These are phyloP conservation scores for Mystacornis crossleyi DNA, from an alignment of 2,113 vertebrate genomes.

Conservation along the genomic window DNA sequence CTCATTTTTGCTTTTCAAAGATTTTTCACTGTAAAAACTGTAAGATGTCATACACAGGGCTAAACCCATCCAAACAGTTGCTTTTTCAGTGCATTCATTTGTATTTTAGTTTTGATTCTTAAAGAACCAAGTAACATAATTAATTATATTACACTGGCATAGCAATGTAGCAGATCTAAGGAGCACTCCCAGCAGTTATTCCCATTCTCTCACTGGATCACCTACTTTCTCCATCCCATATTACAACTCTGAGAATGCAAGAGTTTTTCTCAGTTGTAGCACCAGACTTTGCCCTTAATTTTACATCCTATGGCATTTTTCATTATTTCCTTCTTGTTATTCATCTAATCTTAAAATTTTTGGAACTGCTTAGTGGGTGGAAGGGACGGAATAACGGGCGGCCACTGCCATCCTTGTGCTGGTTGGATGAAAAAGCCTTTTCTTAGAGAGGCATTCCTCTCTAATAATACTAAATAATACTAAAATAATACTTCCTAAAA, in stretches of 20 bases:
- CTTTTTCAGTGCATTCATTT: background rate
- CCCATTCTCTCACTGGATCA: background rate
- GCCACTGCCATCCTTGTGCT: background rate
- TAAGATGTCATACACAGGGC: background rate
- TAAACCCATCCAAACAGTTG: background rate
- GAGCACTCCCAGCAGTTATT: background rate
- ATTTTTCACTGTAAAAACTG: background rate
- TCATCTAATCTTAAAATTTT: background rate
- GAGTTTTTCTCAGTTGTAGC: background rate
- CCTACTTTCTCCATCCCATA: background rate
- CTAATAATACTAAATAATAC: no score
- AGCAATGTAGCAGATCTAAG: background rate
- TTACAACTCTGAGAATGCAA: background rate
- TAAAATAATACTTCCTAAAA: background rate
- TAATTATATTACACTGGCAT: background rate
- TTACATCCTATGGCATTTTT: background rate
- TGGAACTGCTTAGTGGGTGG: background rate
- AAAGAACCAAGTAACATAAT: background rate
- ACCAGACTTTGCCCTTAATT: background rate
- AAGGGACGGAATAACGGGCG: background rate
- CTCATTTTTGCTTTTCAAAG: background rate
- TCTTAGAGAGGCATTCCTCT: background rate
- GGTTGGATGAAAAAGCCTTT: background rate
- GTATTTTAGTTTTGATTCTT: conserved; percentile 1
- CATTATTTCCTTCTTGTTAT: background rate